phyloP scores from a whole-genome alignment of 2,888 invertebrate species.

The Drosophila mimetica region DNA sequence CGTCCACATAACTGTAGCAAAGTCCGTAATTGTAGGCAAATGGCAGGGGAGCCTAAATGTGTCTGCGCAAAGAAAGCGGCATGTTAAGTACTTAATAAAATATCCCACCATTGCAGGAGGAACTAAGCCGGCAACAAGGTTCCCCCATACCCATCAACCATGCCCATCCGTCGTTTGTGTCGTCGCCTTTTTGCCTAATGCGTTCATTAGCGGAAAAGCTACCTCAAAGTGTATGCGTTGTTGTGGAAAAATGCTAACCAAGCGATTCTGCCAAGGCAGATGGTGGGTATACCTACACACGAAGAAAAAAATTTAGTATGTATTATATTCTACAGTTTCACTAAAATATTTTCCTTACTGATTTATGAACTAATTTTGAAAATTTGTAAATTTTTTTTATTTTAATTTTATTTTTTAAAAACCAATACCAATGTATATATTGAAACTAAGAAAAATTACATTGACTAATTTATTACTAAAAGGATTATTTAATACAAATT shows the following conservation, averaged over 20 bases:
- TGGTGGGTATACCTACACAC: background rate
- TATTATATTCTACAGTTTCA: too few relatives aligned
- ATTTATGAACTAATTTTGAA: too few relatives aligned
- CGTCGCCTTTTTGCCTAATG: slow-evolving; percentile 67
- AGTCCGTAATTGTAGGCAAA: slow-evolving; percentile 67
- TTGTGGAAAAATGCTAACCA: slow-evolving; percentile 75
- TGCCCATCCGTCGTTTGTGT: slow-evolving; percentile 12
- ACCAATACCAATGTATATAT: too few relatives aligned
- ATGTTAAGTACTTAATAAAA: slow-evolving; percentile 55
- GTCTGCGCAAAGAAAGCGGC: slow-evolving; percentile 47
- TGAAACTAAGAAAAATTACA: too few relatives aligned
- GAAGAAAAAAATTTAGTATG: background rate
- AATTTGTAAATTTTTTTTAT: too few relatives aligned
- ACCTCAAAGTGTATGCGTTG: slow-evolving; percentile 76
- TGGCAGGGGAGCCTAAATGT: slow-evolving; percentile 54
- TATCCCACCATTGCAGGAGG: slow-evolving; percentile 36
- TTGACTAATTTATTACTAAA: too few relatives aligned
- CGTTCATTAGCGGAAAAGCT: slow-evolving; percentile 80
- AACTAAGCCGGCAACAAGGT: slow-evolving; percentile 71
- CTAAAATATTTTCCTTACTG: too few relatives aligned
- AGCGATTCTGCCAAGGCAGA: slow-evolving; percentile 53
- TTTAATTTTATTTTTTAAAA: too few relatives aligned
- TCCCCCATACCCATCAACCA: background rate
- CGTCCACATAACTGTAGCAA: slow-evolving; percentile 51
- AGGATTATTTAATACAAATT: too few relatives aligned